Percentiles rank a stretch among this genome's conserved stretches.
These are phyloP conservation scores for Heteromurus nitidus DNA, from an alignment of 2,888 invertebrate species.

Conservation along the genomic window DNA sequence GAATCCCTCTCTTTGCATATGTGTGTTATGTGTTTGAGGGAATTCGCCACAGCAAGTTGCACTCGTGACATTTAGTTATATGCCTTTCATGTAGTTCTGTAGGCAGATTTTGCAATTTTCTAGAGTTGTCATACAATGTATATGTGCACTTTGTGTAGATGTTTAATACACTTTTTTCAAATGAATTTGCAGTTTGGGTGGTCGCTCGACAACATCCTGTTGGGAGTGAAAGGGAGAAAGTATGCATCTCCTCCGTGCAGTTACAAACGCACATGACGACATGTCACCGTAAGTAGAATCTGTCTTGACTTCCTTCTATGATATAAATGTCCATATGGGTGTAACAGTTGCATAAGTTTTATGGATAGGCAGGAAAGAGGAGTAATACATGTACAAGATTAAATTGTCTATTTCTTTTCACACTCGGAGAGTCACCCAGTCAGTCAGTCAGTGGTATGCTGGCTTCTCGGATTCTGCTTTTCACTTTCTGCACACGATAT, in stretches of 20 bases:
- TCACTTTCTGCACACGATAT: neutral
- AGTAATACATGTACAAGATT: constrained; percentile 10
- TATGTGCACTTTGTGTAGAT: neutral
- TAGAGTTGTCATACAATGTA: neutral
- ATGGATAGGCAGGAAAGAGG: neutral
- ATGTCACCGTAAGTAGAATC: neutral
- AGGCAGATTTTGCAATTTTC: constrained; percentile 36
- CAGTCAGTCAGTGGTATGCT: constrained; percentile 14
- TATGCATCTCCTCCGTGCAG: neutral
- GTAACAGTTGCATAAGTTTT: neutral
- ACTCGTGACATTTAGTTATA: constrained; percentile 1
- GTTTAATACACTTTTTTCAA: constrained; percentile 9
- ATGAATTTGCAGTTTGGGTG: constrained; percentile 13
- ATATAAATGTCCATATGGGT: neutral
- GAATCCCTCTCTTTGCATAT: neutral
- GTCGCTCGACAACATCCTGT: neutral
- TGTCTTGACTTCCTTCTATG: neutral
- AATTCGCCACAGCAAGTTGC: neutral
- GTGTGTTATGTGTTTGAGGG: neutral
- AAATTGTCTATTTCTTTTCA: constrained; percentile 25
- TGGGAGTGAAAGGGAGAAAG: neutral
- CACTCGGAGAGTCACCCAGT: neutral
- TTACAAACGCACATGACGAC: neutral
- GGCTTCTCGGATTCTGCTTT: neutral
- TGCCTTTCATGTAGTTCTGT: neutral